phyloP scores from a whole-genome alignment of 2,797 vertebrate genomes.

The Diglossa cyanea region DNA sequence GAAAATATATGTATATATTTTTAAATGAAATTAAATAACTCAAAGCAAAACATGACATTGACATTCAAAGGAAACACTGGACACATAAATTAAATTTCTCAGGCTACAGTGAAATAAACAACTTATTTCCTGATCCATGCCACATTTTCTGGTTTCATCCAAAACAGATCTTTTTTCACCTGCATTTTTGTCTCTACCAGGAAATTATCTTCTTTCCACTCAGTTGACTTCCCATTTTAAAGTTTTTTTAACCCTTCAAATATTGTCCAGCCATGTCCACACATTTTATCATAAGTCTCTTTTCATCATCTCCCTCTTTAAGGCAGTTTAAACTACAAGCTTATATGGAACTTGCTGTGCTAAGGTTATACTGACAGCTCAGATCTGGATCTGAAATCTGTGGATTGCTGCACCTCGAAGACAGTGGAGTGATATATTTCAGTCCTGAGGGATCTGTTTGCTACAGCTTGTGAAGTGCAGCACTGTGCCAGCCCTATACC shows the following conservation, averaged over 20 bases:
- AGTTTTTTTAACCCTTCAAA: not conserved
- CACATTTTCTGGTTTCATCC: not conserved
- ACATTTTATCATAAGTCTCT: not conserved
- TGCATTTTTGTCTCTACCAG: not conserved
- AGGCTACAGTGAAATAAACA: conserved; percentile 1
- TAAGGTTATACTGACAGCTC: not conserved
- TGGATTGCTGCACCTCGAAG: not conserved
- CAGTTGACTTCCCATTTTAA: not conserved
- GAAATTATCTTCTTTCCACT: not conserved
- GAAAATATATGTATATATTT: conserved; percentile 42
- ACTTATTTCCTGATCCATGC: not conserved
- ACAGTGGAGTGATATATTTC: not conserved
- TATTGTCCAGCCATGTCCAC: not conserved
- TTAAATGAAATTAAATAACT: conserved; percentile 38
- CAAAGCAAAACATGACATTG: conserved; percentile 29
- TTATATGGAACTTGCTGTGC: not conserved
- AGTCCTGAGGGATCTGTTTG: not conserved
- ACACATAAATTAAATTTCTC: conserved; percentile 7
- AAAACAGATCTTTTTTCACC: not conserved
- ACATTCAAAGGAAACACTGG: conserved; percentile 35
- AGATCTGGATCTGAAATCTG: not conserved
- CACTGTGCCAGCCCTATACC: not conserved
- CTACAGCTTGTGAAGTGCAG: not conserved
- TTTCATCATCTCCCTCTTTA: not conserved
- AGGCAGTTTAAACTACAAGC: not conserved